Base-by-base conservation (phyloP, 2,888 invertebrate genomes). In the Plebejus anna region DNA sequence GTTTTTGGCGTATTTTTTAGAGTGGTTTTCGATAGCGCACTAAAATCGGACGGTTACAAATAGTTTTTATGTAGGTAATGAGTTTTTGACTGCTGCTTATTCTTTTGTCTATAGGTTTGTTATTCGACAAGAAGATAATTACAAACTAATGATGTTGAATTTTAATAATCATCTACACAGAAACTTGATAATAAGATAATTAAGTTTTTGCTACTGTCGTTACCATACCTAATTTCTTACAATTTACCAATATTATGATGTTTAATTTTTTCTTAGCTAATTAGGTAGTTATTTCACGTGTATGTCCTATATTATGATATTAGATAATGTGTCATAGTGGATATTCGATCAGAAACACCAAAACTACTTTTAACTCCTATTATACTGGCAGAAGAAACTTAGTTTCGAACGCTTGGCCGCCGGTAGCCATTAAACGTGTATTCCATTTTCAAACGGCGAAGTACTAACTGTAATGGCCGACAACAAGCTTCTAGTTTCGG, bases 401-500 rank as follows among this genome's bases (percentile, higher is more conserved):
- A 13, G 13, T 66, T 66, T 32, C 32, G 36, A 66, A 32, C 32
- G 66, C 66, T 66, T 66, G 66, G 66, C 16, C 66, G 66, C 32
- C 66, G 16, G 66, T 36, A 66, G 32, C 32, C 66, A 66, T 66
- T 66, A 32, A 66, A 16, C 32, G 66, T 36, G 13, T 36, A 36
- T 32, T 61, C 61, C 61, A 61, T 61, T 61, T 73, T 16, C 13
- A 2, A 73, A 72, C 42, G 47, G 28, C 72, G 47, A 73, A 72
- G 38, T 22, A 76, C 71, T 51, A 76, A 76, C 70, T 70, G 59
- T 72, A 85, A 84, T 82, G 80, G 79, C 85, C 81, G 81, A 83
- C 84, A 85, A 80, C 79, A 81, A 81, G 83, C 81, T 84, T 82
- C 83, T 82, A 83, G 85, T 84, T 85, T 84, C 83, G 84, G 82